These are phyloP conservation scores for Coluber constrictor DNA, from an alignment of 2,797 vertebrate species.

Conservation along the genomic window DNA sequence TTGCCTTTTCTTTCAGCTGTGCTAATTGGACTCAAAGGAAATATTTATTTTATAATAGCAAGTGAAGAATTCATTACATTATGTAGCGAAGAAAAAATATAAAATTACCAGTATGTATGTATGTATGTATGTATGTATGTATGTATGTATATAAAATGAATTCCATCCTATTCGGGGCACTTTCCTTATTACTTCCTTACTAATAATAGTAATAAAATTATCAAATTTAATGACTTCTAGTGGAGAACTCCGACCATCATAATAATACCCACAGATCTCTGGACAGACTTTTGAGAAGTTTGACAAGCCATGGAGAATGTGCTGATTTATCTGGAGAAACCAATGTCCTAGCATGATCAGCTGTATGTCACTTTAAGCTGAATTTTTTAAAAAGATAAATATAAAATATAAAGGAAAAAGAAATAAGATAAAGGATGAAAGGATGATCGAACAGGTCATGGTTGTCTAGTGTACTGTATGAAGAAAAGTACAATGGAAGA, in stretches of 20 bases:
- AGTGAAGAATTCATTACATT: constrained; percentile 77
- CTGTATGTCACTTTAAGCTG: background rate
- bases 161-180: constrained; percentile 46
- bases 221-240: constrained; percentile 38
- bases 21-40: constrained; percentile 81
- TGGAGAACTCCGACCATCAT: constrained; percentile 30
- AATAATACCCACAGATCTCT: background rate
- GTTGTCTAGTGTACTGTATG: background rate
- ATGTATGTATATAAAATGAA: background rate
- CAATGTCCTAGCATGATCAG: no score
- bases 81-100: constrained; percentile 58
- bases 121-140: no score
- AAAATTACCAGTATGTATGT: constrained; percentile 41
- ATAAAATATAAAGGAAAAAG: background rate
- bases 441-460: no score
- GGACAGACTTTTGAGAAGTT: background rate
- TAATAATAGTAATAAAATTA: constrained; percentile 65
- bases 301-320: no score
- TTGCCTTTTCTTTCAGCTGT: constrained; percentile 75
- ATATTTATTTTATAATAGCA: constrained; percentile 77
- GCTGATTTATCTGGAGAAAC: no score
- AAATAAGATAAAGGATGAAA: background rate
- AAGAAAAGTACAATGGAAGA: background rate
- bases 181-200: constrained; percentile 55
- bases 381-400: background rate